Conservation (phyloP, 2,113 vertebrate species). For the Hemichromis elongatus region DNA sequence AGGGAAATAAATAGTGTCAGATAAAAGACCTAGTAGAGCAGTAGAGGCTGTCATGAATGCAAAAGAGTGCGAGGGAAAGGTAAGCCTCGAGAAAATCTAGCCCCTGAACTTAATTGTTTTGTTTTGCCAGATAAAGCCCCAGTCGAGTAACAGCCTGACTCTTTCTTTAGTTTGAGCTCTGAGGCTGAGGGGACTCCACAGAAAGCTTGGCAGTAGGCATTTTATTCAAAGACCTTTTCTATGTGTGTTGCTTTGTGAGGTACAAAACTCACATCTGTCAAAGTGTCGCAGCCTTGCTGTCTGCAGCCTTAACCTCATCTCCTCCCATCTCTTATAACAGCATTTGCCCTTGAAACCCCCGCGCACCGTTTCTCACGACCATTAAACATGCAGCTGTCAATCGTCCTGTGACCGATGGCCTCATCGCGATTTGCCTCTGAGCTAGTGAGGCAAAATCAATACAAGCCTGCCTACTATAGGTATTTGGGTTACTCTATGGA, state of each 20-base stretch:
- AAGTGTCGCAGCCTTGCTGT: slow-evolving; percentile 54
- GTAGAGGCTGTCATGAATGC: neutral
- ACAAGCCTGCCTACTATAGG: neutral
- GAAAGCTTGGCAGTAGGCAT: slow-evolving; percentile 45
- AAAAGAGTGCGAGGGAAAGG: slow-evolving; percentile 1
- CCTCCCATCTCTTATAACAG: slow-evolving; percentile 6
- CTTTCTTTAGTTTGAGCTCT: slow-evolving; percentile 40
- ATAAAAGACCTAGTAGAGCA: neutral
- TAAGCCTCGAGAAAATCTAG: slow-evolving; percentile 15
- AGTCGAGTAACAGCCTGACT: slow-evolving; percentile 57
- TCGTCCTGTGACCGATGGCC: neutral
- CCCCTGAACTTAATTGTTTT: slow-evolving; percentile 49
- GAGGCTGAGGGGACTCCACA: slow-evolving; percentile 37
- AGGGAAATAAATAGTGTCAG: neutral
- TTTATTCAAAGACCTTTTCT: slow-evolving; percentile 50
- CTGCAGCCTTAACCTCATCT: slow-evolving; percentile 1
- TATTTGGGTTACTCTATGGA: neutral
- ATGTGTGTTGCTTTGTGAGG: slow-evolving; percentile 20
- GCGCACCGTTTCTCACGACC: slow-evolving; percentile 56
- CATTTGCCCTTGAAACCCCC: slow-evolving; percentile 33
- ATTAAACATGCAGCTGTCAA: slow-evolving; percentile 60
- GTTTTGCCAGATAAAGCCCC: slow-evolving; percentile 37
- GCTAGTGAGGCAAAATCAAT: neutral
- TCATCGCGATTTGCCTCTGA: neutral
- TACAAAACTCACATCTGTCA: slow-evolving; percentile 68